phyloP scores from a whole-genome alignment of 2,113 vertebrate species.

The Corythaixoides concolor region DNA sequence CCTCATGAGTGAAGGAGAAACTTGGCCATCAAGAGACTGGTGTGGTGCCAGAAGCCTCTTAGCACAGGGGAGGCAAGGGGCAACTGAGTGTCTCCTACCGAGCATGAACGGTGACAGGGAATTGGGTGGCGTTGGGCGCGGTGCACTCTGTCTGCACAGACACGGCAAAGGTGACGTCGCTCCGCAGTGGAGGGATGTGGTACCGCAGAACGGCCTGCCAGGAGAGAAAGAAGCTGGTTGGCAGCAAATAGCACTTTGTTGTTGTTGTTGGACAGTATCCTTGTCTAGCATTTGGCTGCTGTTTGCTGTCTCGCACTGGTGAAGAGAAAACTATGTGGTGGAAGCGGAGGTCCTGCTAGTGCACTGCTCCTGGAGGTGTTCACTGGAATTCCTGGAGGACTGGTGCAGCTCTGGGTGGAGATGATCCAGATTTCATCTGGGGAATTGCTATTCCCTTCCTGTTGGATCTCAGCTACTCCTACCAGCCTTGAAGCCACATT shows the following conservation, averaged over 20 bases:
- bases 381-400: background rate
- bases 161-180: background rate
- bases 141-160: slow-evolving; percentile 13
- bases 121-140: background rate
- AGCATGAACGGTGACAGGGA: slow-evolving; percentile 27
- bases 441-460: background rate
- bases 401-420: background rate
- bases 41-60: background rate
- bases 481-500: background rate
- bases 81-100: background rate
- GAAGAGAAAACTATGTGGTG: background rate
- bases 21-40: background rate
- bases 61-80: background rate
- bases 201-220: slow-evolving; percentile 40
- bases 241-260: too few species aligned
- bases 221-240: background rate
- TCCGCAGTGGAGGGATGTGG: background rate
- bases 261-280: background rate
- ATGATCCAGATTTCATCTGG: background rate
- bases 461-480: background rate
- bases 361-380: background rate
- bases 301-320: background rate
- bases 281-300: background rate
- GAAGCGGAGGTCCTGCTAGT: background rate
- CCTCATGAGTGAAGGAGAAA: background rate